These are phyloP conservation scores for Gambelia wislizenii DNA, from an alignment of 2,797 vertebrate genomes.

Conservation along the genomic window DNA sequence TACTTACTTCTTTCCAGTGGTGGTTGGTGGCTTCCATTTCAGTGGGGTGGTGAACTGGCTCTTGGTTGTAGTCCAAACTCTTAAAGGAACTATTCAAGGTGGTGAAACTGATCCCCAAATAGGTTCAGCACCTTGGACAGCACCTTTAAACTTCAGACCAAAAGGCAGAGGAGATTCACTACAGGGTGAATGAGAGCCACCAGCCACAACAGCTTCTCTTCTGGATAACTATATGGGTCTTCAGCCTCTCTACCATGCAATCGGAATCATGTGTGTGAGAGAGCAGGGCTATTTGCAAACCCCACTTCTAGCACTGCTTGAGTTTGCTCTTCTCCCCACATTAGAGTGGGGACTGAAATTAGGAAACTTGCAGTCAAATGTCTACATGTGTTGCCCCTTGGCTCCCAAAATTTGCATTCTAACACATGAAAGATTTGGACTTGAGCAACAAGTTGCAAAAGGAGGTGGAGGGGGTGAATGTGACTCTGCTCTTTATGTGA, in stretches of 20 bases:
- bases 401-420: neutral
- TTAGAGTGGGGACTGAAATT: neutral
- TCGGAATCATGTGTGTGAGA: neutral
- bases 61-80: too few species aligned
- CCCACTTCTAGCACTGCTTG: neutral
- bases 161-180: too few species aligned
- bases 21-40: too few species aligned
- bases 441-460: neutral
- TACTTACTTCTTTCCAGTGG: neutral
- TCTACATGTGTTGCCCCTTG: neutral
- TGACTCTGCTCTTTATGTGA: too few species aligned
- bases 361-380: neutral
- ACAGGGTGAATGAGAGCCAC: too few species aligned
- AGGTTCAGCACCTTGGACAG: too few species aligned
- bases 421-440: neutral
- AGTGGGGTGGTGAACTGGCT: too few species aligned
- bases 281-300: neutral
- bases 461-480: too few species aligned
- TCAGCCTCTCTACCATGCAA: neutral
- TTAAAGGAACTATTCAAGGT: too few species aligned
- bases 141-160: too few species aligned
- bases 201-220: too few species aligned
- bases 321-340: neutral
- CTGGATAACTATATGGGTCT: neutral
- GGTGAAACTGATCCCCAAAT: too few species aligned